Base-by-base conservation (phyloP, 2,113 vertebrate genomes). In the Pelusios castaneus region DNA sequence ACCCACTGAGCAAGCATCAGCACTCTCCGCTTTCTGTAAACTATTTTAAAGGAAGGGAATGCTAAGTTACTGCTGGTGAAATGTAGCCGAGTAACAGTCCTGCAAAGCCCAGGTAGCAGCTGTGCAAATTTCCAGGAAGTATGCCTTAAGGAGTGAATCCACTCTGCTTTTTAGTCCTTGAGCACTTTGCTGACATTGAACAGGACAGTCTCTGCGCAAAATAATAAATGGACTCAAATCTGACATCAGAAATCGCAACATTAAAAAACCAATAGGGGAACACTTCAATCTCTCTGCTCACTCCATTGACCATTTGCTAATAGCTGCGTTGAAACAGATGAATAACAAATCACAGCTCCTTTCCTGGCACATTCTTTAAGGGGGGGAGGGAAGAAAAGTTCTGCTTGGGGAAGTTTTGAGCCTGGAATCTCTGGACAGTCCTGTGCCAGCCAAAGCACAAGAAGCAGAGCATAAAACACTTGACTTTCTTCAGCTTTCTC, bases 21-120 rank as follows among this genome's bases (percentile, higher is more conserved):
- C 1, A 8, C 16, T 86, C 67, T 19, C 27, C 34, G 54, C 60
- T 67, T 67, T 63, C 60, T 63, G n/a, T 27, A 84, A 52, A 52
- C 67, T 78, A 75, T 2, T 21, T 24, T 85, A 70, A 19, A 86
- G 34, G 43, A 87, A 81, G 6, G 49, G 58, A 34, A 31, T 34
- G 29, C 19, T 73, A 21, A 25, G 22, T 79, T 73, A 60, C 27
- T n/a, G 41, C 17, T 25, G 21, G 45, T 80, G 13, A 45, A 73
- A 80, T 11, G 90, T 0, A 0, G 80, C 75, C 45, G 22, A 54
- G 22, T 54, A 25, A 27, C 41, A 41, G 38, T 19, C 12, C 1
- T 2, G 22, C 38, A 41, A 38, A 43, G 24, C 38, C 45, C 11
- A 13, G 10, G 5, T 75, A 43, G 70, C 41, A 83, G 51, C n/a